Percentiles rank a stretch among this genome's conserved stretches.
Evolutionary conservation across 2,888 invertebrate genomes (phyloP).

Genomic region (Leptopilina drosophilae): DNA sequence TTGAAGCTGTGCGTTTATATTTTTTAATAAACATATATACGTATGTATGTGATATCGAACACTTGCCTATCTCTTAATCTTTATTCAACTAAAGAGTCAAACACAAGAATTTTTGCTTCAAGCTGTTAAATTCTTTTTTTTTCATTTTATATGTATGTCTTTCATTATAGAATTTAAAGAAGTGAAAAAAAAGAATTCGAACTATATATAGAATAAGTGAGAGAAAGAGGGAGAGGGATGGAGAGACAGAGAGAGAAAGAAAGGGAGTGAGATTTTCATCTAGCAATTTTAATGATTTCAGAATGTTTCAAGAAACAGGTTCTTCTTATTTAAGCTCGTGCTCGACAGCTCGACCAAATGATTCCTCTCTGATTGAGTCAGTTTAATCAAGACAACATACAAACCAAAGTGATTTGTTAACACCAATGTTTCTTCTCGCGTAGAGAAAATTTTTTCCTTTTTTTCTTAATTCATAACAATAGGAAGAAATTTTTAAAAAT

Average conservation of each 20-base stretch:
- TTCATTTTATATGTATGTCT: not conserved
- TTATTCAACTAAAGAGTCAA: not conserved
- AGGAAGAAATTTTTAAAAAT: too few species aligned
- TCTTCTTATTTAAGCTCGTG: constrained; percentile 1
- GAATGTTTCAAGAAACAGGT: constrained; percentile 10
- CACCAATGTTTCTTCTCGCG: not conserved
- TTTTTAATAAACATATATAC: not conserved
- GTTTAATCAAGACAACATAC: not conserved
- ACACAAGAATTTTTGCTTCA: constrained; percentile 10
- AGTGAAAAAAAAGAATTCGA: not conserved
- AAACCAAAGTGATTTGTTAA: constrained; percentile 23
- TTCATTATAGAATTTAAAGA: too few species aligned
- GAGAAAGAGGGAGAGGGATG: too few species aligned
- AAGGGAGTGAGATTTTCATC: constrained; percentile 2
- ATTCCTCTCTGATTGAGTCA: constrained; percentile 14
- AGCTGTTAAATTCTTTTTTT: not conserved
- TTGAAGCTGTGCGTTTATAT: constrained; percentile 13
- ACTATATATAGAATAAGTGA: constrained; percentile 14
- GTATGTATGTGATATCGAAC: not conserved
- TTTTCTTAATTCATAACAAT: too few species aligned
- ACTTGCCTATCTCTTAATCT: constrained; percentile 30
- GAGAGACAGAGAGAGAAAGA: not conserved
- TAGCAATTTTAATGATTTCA: constrained; percentile 20
- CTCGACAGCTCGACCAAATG: constrained; percentile 14
- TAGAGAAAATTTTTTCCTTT: too few species aligned